Evolutionary conservation across 1,140 invertebrate genomes (phyloP), one percentile per base, ranked within the genome.

Genomic region (Drosophila mojavensis): DNA sequence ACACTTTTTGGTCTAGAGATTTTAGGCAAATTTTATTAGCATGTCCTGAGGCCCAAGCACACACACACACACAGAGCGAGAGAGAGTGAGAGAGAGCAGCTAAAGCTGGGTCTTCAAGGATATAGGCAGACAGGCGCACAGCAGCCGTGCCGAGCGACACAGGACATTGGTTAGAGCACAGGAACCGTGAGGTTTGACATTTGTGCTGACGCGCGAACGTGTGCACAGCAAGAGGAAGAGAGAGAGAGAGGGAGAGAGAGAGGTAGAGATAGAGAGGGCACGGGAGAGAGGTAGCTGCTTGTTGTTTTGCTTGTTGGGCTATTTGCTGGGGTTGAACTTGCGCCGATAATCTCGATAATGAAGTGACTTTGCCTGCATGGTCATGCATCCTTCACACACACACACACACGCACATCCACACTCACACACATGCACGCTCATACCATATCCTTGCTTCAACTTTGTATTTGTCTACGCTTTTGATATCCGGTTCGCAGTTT

Each of bases 311-410:
- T 26, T 59, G 47, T 80, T 73, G 79, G 36, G 74, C 69, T 66
- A 56, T 51, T 43, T 39, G 50, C 54, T 67, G 50, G 83, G 83
- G 83, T 83, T 84, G 84, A 89, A 90, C 78, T 84, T 89, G 81
- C 81, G 80, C 85, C 84, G 84, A 89, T 89, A 89, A 89, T 89
- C 84, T 89, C 84, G 84, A 89, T 89, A 89, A 89, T 89, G 84
- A 89, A 89, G 84, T 89, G 84, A 89, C 84, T 89, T 89, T 78
- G 84, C 81, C 78, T 71, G 70, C 71, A 80, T 90, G 84, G 73
- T 71, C 77, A 89, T 89, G 85, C 80, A 90, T 90, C 86, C 84
- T 75, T 83, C 69, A 68, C 54, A 73, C 47, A 48, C 70, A 15
- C 26, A 15, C 47, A 65, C 36, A 43, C 28, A 66, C 41, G 3